A percentile compares a stretch with the other conserved stretches of the same genome.
Conservation (phyloP, 2,888 invertebrate species). For the Drosophila pseudotalamancana region DNA sequence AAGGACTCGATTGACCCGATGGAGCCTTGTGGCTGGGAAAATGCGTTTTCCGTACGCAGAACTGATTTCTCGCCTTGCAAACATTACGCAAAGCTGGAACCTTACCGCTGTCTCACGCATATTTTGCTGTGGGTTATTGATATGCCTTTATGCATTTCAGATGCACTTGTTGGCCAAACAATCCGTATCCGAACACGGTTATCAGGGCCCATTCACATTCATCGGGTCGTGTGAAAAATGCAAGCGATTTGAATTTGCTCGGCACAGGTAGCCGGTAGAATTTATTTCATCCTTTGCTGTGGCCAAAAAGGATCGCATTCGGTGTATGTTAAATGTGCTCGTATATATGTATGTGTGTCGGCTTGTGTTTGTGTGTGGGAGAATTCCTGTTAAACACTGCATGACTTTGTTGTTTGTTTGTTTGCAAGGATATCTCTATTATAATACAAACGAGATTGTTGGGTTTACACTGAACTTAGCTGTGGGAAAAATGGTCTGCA, state of each 20-base stretch:
- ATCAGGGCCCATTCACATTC: conserved; percentile 54
- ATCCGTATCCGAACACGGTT: conserved; percentile 14
- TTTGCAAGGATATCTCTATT: conserved; percentile 63
- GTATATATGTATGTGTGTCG: conserved; percentile 9
- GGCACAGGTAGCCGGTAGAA: conserved; percentile 61
- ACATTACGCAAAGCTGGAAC: conserved; percentile 61
- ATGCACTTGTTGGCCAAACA: conserved; percentile 71
- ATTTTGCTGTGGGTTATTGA: conserved; percentile 46
- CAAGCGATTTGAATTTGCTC: conserved; percentile 69
- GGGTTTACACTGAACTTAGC: conserved; percentile 31
- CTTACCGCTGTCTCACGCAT: conserved; percentile 66
- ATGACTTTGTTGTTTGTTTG: conserved; percentile 74
- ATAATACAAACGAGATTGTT: conserved; percentile 33
- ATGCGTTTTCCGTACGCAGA: conserved; percentile 9
- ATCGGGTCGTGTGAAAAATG: conserved; percentile 70
- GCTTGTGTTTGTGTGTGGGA: conserved; percentile 58
- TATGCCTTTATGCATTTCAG: conserved; percentile 25
- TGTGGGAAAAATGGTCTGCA: conserved; percentile 65
- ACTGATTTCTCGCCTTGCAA: conserved; percentile 30
- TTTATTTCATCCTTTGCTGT: conserved; percentile 61
- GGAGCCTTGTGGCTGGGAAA: conserved; percentile 28
- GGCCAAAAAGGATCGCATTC: conserved; percentile 61
- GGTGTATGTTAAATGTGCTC: conserved; percentile 58
- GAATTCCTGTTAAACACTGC: conserved; percentile 72
- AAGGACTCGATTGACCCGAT: conserved; percentile 26